These are phyloP conservation scores for Lycodopsis pacificus DNA, from an alignment of 2,797 vertebrate species.

Conservation along the genomic window DNA sequence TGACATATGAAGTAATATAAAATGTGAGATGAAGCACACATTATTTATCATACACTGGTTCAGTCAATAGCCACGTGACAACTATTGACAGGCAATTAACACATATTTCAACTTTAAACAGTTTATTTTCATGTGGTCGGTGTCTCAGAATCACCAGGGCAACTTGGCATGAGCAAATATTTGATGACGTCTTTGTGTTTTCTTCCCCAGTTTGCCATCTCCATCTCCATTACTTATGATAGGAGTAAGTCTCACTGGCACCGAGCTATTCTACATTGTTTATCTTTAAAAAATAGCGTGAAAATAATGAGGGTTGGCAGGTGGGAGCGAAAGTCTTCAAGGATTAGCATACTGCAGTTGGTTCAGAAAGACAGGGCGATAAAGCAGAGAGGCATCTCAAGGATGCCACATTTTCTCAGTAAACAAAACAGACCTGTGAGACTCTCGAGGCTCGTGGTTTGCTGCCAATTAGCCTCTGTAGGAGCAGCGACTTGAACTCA, in stretches of 20 bases:
- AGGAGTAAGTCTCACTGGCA: constrained; percentile 51
- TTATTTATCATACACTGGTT: not conserved
- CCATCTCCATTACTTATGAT: constrained; percentile 61
- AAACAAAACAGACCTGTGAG: constrained; percentile 65
- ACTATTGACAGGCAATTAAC: not conserved
- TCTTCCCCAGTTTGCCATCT: constrained; percentile 35
- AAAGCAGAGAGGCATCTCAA: constrained; percentile 63
- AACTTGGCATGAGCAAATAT: constrained; percentile 33
- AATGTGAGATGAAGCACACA: not conserved
- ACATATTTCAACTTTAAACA: not conserved
- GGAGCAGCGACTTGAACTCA: constrained; percentile 14
- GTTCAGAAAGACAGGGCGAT: constrained; percentile 63
- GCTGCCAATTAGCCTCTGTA: constrained; percentile 61
- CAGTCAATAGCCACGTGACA: not conserved
- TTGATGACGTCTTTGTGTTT: constrained; percentile 19
- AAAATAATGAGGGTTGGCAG: constrained; percentile 82
- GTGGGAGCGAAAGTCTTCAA: constrained; percentile 71
- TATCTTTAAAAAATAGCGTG: constrained; percentile 77
- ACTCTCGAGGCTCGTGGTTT: constrained; percentile 36
- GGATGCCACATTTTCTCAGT: constrained; percentile 64
- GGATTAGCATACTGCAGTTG: constrained; percentile 72
- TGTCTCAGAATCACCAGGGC: not conserved
- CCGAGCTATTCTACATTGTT: constrained; percentile 68
- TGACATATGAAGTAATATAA: not conserved
- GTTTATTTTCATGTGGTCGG: not conserved